Percentiles rank a stretch among this genome's conserved stretches.
Conservation (phyloP, 2,797 vertebrate species). For the Sternotherus odoratus region DNA sequence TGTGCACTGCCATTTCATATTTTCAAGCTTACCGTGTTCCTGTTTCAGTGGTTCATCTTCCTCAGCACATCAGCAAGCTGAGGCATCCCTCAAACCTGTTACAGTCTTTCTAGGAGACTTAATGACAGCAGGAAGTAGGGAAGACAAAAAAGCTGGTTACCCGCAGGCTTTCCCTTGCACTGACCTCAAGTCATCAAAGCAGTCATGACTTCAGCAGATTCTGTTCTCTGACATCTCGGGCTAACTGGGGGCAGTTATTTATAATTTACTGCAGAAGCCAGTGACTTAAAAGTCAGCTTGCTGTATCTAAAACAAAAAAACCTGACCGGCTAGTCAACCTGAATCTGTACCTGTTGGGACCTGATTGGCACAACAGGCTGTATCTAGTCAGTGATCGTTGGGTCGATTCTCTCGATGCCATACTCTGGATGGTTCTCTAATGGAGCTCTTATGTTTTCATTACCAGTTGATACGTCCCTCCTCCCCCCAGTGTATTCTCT, state of each 20-base stretch:
- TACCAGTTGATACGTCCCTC: neutral
- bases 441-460: neutral
- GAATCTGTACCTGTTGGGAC: neutral
- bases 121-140: neutral
- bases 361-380: fast-evolving
- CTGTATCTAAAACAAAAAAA: neutral
- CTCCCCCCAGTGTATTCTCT: fast-evolving
- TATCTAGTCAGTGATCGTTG: neutral
- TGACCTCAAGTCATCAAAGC: neutral
- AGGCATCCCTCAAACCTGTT: neutral
- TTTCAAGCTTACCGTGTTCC: neutral
- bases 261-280: neutral
- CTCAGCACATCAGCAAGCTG: neutral
- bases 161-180: neutral
- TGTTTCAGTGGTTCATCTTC: fast-evolving
- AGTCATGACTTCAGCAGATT: neutral
- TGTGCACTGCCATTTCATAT: neutral
- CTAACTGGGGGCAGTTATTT: fast-evolving
- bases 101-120: neutral
- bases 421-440: neutral
- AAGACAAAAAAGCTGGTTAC: neutral
- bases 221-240: neutral
- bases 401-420: neutral
- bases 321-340: neutral
- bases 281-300: neutral